These are phyloP conservation scores for Dicroscelio sp. DNA, from an alignment of 2,888 invertebrate species.

Conservation along the genomic window DNA sequence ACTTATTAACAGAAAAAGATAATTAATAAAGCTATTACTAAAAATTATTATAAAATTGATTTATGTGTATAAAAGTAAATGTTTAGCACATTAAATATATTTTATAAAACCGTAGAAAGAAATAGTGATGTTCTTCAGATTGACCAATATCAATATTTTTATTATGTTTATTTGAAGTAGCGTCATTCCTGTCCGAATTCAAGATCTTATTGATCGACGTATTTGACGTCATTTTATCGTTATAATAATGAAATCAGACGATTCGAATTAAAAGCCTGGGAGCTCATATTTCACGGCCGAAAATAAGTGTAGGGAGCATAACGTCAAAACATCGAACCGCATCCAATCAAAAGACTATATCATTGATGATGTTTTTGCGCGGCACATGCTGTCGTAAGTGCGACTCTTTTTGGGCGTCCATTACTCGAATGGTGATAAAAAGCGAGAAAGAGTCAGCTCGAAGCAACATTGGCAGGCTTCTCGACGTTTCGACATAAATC, in stretches of 20 bases:
- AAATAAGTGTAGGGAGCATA: not conserved
- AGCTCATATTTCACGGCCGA: slow-evolving; percentile 1
- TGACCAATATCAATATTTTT: no score
- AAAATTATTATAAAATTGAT: no score
- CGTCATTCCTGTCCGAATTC: no score
- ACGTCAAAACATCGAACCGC: slow-evolving; percentile 35
- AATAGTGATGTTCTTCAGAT: no score
- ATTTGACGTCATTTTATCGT: not conserved
- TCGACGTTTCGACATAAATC: slow-evolving; percentile 85
- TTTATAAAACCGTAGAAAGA: no score
- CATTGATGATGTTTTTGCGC: slow-evolving; percentile 54
- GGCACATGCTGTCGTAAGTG: slow-evolving; percentile 49
- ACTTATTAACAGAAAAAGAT: no score
- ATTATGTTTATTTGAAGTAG: no score
- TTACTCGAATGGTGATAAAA: slow-evolving; percentile 64
- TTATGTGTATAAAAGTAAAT: no score
- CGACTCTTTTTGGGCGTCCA: slow-evolving; percentile 55
- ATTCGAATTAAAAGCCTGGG: slow-evolving; percentile 1
- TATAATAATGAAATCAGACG: slow-evolving; percentile 36
- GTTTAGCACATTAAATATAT: no score
- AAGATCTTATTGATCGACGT: no score
- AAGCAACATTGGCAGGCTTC: slow-evolving; percentile 85
- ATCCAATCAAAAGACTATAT: slow-evolving; percentile 49
- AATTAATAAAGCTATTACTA: no score
- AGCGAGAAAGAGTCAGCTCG: slow-evolving; percentile 46